These are phyloP conservation scores for Ranitomeya variabilis DNA, from an alignment of 2,113 vertebrate species.

Conservation along the genomic window DNA sequence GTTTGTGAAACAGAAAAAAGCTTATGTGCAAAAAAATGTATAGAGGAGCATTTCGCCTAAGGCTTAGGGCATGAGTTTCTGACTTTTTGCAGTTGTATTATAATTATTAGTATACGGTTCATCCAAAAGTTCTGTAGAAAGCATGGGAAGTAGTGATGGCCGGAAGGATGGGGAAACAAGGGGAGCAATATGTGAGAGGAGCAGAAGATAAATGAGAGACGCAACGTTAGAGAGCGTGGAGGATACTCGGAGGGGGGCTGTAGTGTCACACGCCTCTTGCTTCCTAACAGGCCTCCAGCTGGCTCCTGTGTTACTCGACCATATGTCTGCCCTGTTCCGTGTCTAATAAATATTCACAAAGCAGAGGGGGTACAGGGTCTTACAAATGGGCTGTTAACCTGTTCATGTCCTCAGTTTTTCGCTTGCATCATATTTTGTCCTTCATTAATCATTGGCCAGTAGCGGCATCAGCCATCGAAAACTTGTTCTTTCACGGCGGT, in stretches of 20 bases:
- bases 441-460: background rate
- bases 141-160: background rate
- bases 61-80: background rate
- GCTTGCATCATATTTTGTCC: no score
- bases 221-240: background rate
- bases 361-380: background rate
- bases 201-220: constrained; percentile 20
- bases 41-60: background rate
- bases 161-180: background rate
- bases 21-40: background rate
- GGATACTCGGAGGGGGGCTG: constrained; percentile 39
- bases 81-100: background rate
- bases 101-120: background rate
- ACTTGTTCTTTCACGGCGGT: background rate
- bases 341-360: constrained; percentile 51
- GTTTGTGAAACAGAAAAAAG: no score
- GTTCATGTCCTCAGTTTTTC: background rate
- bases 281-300: constrained; percentile 57
- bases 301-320: constrained; percentile 31
- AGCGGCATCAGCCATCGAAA: background rate
- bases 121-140: background rate
- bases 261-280: constrained; percentile 45
- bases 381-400: constrained; percentile 23
- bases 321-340: constrained; percentile 51
- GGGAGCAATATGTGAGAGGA: background rate